Percentiles rank a stretch among this genome's conserved stretches.
phyloP scores from a whole-genome alignment of 2,888 invertebrate species.

The Parnassius smintheus region DNA sequence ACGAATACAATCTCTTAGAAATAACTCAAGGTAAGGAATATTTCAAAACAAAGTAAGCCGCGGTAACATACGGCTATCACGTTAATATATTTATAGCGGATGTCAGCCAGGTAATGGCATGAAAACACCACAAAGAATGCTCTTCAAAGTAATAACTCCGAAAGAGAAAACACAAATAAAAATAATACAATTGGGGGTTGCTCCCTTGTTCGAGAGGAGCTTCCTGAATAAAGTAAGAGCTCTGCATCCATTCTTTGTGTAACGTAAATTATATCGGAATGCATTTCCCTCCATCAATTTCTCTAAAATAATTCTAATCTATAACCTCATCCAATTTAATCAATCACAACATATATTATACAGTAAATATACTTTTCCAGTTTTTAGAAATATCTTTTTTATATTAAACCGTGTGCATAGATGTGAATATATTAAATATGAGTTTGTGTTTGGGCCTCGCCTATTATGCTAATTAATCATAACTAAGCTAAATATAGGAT shows the following conservation, averaged over 20 bases:
- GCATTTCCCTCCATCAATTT: neutral
- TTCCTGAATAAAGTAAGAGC: conserved; percentile 61
- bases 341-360: too few relatives aligned
- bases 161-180: conserved; percentile 63
- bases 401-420: too few relatives aligned
- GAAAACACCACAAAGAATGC: conserved; percentile 72
- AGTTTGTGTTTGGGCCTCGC: too few relatives aligned
- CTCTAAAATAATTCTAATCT: conserved; percentile 4
- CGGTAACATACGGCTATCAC: conserved; percentile 59
- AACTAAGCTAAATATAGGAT: too few relatives aligned
- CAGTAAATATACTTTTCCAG: too few relatives aligned
- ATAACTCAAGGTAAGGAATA: conserved; percentile 35
- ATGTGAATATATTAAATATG: too few relatives aligned
- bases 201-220: conserved; percentile 43
- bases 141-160: conserved; percentile 56
- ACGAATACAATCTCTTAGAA: conserved; percentile 14
- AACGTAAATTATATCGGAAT: conserved; percentile 10
- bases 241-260: conserved; percentile 14
- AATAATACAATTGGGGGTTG: conserved; percentile 56
- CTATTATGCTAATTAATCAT: too few relatives aligned
- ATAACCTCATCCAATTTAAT: too few relatives aligned
- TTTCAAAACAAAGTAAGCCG: conserved; percentile 45
- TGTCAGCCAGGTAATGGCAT: conserved; percentile 77
- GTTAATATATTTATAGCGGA: conserved; percentile 75
- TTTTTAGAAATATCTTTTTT: too few relatives aligned